These are phyloP conservation scores for Drosophila algonquin DNA, from an alignment of 2,888 invertebrate genomes.

Conservation along the genomic window DNA sequence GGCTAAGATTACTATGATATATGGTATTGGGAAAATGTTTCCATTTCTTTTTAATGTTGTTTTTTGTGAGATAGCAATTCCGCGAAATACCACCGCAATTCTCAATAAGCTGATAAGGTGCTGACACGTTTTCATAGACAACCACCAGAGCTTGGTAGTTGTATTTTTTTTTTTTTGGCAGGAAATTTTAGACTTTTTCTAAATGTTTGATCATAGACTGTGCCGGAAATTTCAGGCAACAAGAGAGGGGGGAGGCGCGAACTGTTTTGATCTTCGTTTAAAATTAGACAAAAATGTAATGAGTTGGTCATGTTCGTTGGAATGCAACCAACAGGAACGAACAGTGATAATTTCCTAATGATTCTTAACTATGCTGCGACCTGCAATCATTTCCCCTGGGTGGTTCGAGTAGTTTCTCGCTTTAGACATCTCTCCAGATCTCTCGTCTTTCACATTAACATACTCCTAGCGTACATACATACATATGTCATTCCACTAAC, in stretches of 20 bases:
- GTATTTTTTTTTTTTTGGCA: background rate
- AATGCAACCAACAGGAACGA: conserved; percentile 48
- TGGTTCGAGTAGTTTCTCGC: conserved; percentile 9
- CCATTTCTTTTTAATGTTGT: conserved; percentile 25
- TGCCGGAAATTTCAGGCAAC: too few relatives aligned
- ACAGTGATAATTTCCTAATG: conserved; percentile 69
- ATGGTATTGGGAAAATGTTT: conserved; percentile 1
- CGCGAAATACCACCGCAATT: conserved; percentile 35
- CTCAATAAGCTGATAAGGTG: conserved; percentile 46
- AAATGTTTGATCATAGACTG: conserved; percentile 16
- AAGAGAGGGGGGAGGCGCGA: background rate
- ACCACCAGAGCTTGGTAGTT: background rate
- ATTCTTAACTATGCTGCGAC: conserved; percentile 26
- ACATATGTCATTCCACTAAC: background rate
- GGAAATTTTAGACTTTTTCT: conserved; percentile 14
- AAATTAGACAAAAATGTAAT: conserved; percentile 18
- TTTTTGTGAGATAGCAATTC: conserved; percentile 18
- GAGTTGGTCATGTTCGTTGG: conserved; percentile 32
- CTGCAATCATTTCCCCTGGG: conserved; percentile 16
- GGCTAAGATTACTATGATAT: background rate
- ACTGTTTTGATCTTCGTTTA: conserved; percentile 24
- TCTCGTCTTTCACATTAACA: conserved; percentile 2
- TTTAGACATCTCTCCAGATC: background rate
- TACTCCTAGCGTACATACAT: background rate
- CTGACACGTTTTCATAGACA: conserved; percentile 20